A percentile compares a stretch with the other conserved stretches of the same genome.
These are phyloP conservation scores for Cinara cedri DNA, from an alignment of 2,888 invertebrate species.

Conservation along the genomic window DNA sequence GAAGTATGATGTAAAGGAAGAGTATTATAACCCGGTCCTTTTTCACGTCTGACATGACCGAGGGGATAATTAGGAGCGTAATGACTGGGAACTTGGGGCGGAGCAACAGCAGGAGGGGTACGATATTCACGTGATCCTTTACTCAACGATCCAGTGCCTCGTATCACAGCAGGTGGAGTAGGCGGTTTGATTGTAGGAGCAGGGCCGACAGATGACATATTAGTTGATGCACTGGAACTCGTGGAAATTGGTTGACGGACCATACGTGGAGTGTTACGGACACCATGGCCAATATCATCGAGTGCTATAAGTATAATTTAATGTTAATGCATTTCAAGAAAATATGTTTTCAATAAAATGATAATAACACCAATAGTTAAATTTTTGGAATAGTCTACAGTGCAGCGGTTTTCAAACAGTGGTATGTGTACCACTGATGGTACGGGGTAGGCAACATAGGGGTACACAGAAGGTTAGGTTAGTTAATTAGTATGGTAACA, in stretches of 20 bases:
- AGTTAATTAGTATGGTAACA: too few relatives aligned
- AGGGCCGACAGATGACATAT: constrained; percentile 64
- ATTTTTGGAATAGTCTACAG: too few relatives aligned
- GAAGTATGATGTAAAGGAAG: constrained; percentile 71
- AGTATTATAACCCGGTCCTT: constrained; percentile 85
- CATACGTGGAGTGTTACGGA: constrained; percentile 73
- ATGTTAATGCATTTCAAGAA: not conserved
- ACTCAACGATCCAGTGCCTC: constrained; percentile 66
- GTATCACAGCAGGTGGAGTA: constrained; percentile 85
- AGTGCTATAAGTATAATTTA: constrained; percentile 67
- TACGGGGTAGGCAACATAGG: too few relatives aligned
- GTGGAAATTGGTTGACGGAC: constrained; percentile 78
- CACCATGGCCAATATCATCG: constrained; percentile 94
- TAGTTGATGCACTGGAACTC: constrained; percentile 67
- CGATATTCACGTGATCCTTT: constrained; percentile 80
- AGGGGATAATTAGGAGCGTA: constrained; percentile 94
- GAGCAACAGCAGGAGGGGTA: constrained; percentile 95
- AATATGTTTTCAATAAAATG: too few relatives aligned
- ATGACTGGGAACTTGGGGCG: constrained; percentile 92
- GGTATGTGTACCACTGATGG: too few relatives aligned
- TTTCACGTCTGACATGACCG: constrained; percentile 75
- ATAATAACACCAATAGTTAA: too few relatives aligned
- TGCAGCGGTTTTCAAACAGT: too few relatives aligned
- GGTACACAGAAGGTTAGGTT: too few relatives aligned
- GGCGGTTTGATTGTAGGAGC: constrained; percentile 95